Conservation (phyloP, 2,888 invertebrate species). For the Rapana venosa region DNA sequence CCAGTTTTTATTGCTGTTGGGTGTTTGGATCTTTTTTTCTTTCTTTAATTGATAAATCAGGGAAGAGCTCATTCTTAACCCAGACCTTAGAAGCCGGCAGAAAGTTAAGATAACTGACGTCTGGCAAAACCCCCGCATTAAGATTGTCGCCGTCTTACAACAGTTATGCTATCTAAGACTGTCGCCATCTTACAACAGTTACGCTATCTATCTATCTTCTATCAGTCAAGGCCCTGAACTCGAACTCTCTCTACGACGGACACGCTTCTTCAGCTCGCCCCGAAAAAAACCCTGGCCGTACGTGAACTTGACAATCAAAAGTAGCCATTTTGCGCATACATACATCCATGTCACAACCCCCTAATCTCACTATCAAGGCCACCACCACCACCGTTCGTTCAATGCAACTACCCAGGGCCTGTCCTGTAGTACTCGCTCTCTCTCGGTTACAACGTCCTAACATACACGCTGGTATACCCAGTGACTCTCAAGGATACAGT, state of each 20-base stretch:
- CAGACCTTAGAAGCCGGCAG: no score
- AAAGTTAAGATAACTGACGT: no score
- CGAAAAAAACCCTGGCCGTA: no score
- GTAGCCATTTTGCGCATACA: no score
- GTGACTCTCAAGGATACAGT: neutral
- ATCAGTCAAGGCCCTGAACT: neutral
- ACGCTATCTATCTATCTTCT: neutral
- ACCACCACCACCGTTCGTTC: neutral
- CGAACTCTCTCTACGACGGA: neutral
- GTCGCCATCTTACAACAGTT: neutral
- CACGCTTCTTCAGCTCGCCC: neutral
- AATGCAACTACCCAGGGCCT: no score
- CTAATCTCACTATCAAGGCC: constrained; percentile 7
- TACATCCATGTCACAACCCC: neutral
- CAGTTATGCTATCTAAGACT: neutral
- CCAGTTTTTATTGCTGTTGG: no score
- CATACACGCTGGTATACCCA: neutral
- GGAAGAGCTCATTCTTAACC: no score
- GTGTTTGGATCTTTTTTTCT: neutral
- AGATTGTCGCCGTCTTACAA: neutral
- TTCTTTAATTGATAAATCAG: no score
- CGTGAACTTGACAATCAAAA: no score
- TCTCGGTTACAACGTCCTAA: neutral
- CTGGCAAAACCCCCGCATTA: neutral
- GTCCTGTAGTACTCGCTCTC: no score